A percentile compares a stretch with the other conserved stretches of the same genome.
These are phyloP conservation scores for Asteroscopus sphinx DNA, from an alignment of 2,888 invertebrate species.

Conservation along the genomic window DNA sequence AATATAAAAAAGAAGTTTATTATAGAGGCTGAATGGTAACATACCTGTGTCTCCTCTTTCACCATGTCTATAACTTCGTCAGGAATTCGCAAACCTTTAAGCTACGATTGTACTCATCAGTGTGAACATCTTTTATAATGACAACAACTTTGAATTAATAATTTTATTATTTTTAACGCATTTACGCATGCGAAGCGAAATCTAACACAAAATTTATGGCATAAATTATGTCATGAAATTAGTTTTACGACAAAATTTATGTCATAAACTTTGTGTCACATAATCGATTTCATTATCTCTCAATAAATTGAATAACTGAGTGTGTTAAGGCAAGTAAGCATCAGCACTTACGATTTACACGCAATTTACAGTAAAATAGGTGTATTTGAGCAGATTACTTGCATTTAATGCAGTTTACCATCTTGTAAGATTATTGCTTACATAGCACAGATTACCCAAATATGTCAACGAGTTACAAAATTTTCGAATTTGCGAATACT, in stretches of 20 bases:
- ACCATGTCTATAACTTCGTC: slow-evolving; percentile 99
- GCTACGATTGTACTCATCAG: too few species aligned
- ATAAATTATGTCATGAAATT: too few species aligned
- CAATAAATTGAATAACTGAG: too few species aligned
- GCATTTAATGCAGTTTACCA: slow-evolving; percentile 1
- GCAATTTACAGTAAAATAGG: slow-evolving; percentile 3
- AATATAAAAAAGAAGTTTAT: background rate
- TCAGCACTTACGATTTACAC: slow-evolving; percentile 21
- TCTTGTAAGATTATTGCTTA: slow-evolving; percentile 26
- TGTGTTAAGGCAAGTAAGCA: too few species aligned
- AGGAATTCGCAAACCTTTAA: slow-evolving; percentile 99
- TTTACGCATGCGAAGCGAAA: too few species aligned
- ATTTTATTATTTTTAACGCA: too few species aligned
- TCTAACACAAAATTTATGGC: too few species aligned
- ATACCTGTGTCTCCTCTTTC: slow-evolving; percentile 95
- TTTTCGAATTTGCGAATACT: slow-evolving; percentile 36
- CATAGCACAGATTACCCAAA: slow-evolving; percentile 32
- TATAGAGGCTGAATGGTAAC: background rate
- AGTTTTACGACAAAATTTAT: too few species aligned
- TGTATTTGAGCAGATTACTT: slow-evolving; percentile 45
- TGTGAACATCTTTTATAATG: too few species aligned
- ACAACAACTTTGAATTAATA: too few species aligned
- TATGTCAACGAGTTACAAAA: slow-evolving; percentile 46
- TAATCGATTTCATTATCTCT: too few species aligned
- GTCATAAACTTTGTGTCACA: too few species aligned